These are phyloP conservation scores for Ornithoptera priamus DNA, from an alignment of 2,888 invertebrate genomes.

Conservation along the genomic window DNA sequence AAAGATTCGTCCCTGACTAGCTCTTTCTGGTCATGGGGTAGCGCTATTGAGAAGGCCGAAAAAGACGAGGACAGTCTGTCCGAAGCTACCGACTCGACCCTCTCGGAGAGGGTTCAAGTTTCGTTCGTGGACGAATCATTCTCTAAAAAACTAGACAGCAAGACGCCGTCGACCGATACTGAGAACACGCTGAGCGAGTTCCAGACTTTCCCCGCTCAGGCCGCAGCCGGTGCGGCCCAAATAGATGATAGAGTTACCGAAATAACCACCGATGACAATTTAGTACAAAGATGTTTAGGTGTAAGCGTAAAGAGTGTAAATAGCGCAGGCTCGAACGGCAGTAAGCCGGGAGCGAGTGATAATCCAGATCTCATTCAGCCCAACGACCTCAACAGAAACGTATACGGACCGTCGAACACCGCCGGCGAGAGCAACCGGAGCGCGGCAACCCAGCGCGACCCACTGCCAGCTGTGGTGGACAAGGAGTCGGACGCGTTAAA, in stretches of 20 bases:
- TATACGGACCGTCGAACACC: conserved; percentile 38
- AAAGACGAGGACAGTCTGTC: conserved; percentile 60
- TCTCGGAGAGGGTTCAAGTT: conserved; percentile 72
- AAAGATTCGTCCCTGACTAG: conserved; percentile 69
- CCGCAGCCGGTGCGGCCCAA: conserved; percentile 33
- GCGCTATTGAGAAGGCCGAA: conserved; percentile 53
- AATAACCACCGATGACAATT: conserved; percentile 70
- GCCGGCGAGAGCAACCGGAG: conserved; percentile 38
- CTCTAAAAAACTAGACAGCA: conserved; percentile 68
- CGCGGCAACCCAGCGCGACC: conserved; percentile 30
- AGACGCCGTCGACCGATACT: conserved; percentile 73
- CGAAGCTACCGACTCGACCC: conserved; percentile 69
- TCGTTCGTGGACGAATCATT: conserved; percentile 73
- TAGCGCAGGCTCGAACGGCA: conserved; percentile 48
- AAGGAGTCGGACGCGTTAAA: conserved; percentile 20
- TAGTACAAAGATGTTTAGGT: conserved; percentile 76
- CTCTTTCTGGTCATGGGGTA: conserved; percentile 76
- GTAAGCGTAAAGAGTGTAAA: conserved; percentile 61
- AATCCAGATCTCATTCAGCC: conserved; percentile 67
- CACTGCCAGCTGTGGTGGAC: conserved; percentile 10
- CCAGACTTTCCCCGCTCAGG: conserved; percentile 60
- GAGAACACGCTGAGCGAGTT: conserved; percentile 73
- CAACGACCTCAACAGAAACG: conserved; percentile 62
- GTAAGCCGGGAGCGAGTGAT: conserved; percentile 52
- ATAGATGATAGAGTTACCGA: conserved; percentile 58